Evolutionary conservation across 2,113 vertebrate genomes (phyloP), one percentile per base, ranked within the genome.

Genomic region (Riparia riparia): DNA sequence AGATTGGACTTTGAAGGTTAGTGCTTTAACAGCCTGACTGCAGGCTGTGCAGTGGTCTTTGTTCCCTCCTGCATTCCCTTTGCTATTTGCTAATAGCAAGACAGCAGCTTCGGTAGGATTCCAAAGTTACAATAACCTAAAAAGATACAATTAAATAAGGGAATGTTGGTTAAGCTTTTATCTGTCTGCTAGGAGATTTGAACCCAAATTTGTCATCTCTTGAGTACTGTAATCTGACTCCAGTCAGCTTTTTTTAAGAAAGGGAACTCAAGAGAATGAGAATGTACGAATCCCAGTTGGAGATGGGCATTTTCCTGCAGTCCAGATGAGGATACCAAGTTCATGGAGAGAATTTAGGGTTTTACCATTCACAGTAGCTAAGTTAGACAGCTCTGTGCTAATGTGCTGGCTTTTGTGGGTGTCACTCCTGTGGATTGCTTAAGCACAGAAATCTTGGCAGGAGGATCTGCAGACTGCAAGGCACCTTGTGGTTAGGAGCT

Each of bases 341-440:
- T 77, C 56, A n/a, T 45, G 25, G 51, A 51, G 12, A 58, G 42
- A 82, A 57, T 69, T 76, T 50, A 58, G 54, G 41, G 58, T 61
- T 26, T 88, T 63, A 25, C 21, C 25, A 58, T 89, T 81, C 2
- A 6, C 44, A 70, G 81, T 37, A 60, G 72, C n/a, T 34, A 66
- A 66, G 10, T 37, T 70, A 57, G n/a, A 29, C 71, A 83, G 64
- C 72, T 86, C 51, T 89, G 47, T 78, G 72, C 47, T 90, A 74
- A 83, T 44, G 32, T 71, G 56, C 39, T 94, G 83, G 64, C 39
- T 94, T 96, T 86, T 95, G 93, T 86, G 92, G 82, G 76, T 94
- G 72, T 89, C 76, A 84, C 91, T 97, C 72, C 65, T 92, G 86
- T 70, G 93, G 86, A 41, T 81, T 86, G 89, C 89, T 92, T 78